Evolutionary conservation across 2,113 vertebrate genomes (phyloP), one percentile per base, ranked within the genome.

Genomic region (Verasper variegatus): DNA sequence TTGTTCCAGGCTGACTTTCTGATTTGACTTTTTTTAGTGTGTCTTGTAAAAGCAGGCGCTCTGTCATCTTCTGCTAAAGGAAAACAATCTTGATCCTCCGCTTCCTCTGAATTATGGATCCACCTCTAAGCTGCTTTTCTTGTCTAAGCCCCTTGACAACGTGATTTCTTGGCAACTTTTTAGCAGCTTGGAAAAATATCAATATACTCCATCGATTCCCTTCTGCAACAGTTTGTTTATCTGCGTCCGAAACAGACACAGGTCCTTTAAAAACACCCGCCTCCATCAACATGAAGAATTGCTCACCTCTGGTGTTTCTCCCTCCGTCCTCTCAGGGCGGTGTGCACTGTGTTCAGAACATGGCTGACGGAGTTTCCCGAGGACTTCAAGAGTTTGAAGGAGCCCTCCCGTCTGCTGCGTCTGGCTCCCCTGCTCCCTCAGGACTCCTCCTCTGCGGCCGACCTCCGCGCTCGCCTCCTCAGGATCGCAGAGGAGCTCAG

Each of bases 301-400:
- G 13, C 51, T 54, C 51, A 54, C 20, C 7, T n/a, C 1, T 54
- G 20, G 11, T 15, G 18, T 54, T 15, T 54, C 5, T 13, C 17
- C 18, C 49, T 51, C 49, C 49, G 15, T 8, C 58, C 49, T 42
- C 52, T 55, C 92, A 93, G 96, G 87, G 86, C 94, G 0, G 94
- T 94, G 78, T 93, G 93, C 20, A 93, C 92, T 0, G 93, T 95
- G 57, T 96, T 97, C 75, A 94, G 92, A 83, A 94, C 90, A 7
- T 98, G 97, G 97, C 86, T 97, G 86, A 91, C 93, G 0, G 94
- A 96, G 88, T 96, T 96, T 86, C 95, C 95, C 0, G 95, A 96
- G 65, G 96, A 97, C 89, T 97, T 98, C 70, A 76, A 63, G 75
- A 88, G 90, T 59, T 62, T 94, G 71, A 82, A 92, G 74, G 95